Percentiles rank a stretch among this genome's conserved stretches.
Conservation (phyloP, 2,888 invertebrate genomes). For the Phyllotreta cruciferae region DNA sequence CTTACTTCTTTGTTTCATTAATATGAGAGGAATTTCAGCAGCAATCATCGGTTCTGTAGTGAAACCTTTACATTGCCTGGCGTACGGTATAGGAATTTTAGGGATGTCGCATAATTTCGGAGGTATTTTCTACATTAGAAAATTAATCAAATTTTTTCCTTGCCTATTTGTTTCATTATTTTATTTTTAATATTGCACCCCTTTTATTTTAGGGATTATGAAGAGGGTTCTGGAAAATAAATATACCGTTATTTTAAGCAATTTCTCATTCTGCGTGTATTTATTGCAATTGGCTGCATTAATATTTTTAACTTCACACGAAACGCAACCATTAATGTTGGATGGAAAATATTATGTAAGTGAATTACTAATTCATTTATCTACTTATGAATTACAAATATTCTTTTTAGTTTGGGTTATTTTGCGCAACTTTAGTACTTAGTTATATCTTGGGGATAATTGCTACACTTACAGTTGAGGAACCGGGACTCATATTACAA, state of each 20-base stretch:
- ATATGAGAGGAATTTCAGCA: constrained; percentile 16
- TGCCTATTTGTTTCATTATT: background rate
- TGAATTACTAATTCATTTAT: background rate
- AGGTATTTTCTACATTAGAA: constrained; percentile 21
- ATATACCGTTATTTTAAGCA: constrained; percentile 16
- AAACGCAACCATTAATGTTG: background rate
- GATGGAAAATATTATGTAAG: background rate
- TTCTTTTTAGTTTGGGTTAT: constrained; percentile 24
- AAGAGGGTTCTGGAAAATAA: constrained; percentile 22
- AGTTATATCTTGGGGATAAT: constrained; percentile 13
- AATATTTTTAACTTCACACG: background rate
- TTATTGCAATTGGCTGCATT: constrained; percentile 9
- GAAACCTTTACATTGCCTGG: constrained; percentile 31
- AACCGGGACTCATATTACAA: constrained; percentile 34
- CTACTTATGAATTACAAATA: background rate
- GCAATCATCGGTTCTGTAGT: constrained; percentile 34
- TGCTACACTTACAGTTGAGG: constrained; percentile 30
- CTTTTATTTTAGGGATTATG: constrained; percentile 21
- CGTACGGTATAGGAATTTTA: constrained; percentile 36
- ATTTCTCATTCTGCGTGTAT: constrained; percentile 25
- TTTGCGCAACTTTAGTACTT: constrained; percentile 1
- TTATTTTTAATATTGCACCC: background rate
- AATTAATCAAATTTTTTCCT: constrained; percentile 1
- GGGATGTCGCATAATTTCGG: constrained; percentile 37
- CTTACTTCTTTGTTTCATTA: background rate